Evolutionary conservation across 2,113 vertebrate species (phyloP), one percentile per base, ranked within the genome.

Genomic region (Hystrix cristata): DNA sequence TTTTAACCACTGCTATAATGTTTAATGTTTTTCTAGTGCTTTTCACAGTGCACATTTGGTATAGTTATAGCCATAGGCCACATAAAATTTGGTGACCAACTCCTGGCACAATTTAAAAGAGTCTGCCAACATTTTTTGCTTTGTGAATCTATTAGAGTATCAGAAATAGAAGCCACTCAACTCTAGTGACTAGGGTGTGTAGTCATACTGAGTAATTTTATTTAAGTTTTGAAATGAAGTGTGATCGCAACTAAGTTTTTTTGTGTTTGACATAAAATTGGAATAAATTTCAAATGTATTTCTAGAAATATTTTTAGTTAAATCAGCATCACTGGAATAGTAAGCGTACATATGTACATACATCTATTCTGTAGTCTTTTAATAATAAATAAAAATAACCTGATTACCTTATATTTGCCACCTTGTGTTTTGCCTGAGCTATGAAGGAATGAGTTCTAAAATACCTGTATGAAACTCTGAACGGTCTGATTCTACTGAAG

Each of bases 201-300:
- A 60, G 46, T 53, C 34, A 38, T 59, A 16, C 38, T 95, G 31
- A 67, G 1, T 83, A 67, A 85, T 78, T 86, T 19, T 64, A 53
- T 51, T 81, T 51, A 85, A 46, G 11, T 5, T 69, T 51, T 53
- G 93, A 62, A 93, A 85, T 69, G 12, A 90, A 87, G 43, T 90
- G 7, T 81, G 46, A 94, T 12, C 79, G 57, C 27, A 87, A 82
- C 7, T 18, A 18, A 6, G 21, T 57, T 86, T 38, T 38, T 87
- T 71, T 78, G 46, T 87, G 60, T 48, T 97, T 94, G 71, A 27
- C 34, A 38, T 38, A 89, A 90, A 95, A 92, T 15, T 90, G 16
- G 15, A 90, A 83, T 88, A 87, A 55, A 82, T 91, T 95, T 90
- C 67, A 94, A 80, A 57, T 81, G 23, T 38, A 71, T 95, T 96